Percentiles rank a stretch among this genome's conserved stretches.
These are phyloP conservation scores for Xiphydria camelus DNA, from an alignment of 2,888 invertebrate genomes.

Conservation along the genomic window DNA sequence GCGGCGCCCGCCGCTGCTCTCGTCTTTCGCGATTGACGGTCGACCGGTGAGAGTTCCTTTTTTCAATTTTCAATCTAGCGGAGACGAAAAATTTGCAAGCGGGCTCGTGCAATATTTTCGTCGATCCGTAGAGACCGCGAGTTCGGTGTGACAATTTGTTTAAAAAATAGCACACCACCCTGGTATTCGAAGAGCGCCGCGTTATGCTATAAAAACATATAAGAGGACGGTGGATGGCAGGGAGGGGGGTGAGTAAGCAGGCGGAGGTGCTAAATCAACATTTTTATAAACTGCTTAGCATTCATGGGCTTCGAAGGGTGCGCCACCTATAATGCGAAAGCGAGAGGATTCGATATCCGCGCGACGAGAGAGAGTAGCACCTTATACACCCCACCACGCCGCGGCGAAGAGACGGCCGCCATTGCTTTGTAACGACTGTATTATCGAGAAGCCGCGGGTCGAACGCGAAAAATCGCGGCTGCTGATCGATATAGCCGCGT, in stretches of 20 bases:
- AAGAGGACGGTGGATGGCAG: slow-evolving; percentile 9
- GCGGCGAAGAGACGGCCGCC: slow-evolving; percentile 11
- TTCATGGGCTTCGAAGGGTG: slow-evolving; percentile 50
- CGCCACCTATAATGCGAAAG: slow-evolving; percentile 38
- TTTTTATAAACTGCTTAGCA: slow-evolving; percentile 57
- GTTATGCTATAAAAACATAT: not conserved
- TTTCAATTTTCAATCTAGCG: too few relatives aligned
- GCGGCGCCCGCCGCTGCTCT: too few relatives aligned
- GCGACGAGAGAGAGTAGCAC: slow-evolving; percentile 15
- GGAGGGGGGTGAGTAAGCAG: slow-evolving; percentile 32
- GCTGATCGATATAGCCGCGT: too few relatives aligned
- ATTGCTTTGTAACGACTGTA: slow-evolving; percentile 44
- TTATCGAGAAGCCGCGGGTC: slow-evolving; percentile 38
- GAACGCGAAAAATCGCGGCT: slow-evolving; percentile 13
- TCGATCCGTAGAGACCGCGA: too few relatives aligned
- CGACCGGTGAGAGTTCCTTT: too few relatives aligned
- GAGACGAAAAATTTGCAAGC: too few relatives aligned
- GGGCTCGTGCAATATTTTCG: too few relatives aligned
- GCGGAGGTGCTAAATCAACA: slow-evolving; percentile 55
- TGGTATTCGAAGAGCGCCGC: too few relatives aligned
- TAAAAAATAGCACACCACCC: too few relatives aligned
- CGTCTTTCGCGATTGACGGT: too few relatives aligned
- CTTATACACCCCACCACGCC: not conserved
- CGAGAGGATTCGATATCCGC: slow-evolving; percentile 42
- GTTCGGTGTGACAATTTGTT: too few relatives aligned